Base-by-base conservation (phyloP, 2,888 invertebrate species). In the Keiferia lycopersicella region DNA sequence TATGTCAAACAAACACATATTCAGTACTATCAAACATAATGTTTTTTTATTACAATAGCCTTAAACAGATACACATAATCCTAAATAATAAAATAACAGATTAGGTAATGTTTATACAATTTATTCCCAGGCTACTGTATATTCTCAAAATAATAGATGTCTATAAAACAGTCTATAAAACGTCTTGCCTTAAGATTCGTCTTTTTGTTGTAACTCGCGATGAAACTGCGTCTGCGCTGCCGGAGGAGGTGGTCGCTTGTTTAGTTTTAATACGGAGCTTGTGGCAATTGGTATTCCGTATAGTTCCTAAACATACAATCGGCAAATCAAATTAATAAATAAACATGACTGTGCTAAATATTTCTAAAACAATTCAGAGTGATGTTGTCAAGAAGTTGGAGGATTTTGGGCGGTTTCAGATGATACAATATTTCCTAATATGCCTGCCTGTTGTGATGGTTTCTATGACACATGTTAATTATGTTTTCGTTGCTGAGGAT, bases 391-490 rank as follows among this genome's bases (percentile, higher is more conserved):
- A 66, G 45, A 67, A 74, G 63, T 69, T 85, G 16, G 76, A 79
- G 59, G 73, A 73, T 50, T 88, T 87, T 65, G 84, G 86, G 8
- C 79, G 69, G 70, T 88, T 80, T 75, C 88, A 87, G 70, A 73
- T 71, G 11, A 64, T 79, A 34, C 88, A 88, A 72, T 88, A 82
- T 73, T 66, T 84, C 57, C 73, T 84, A 61, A 75, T 87, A 72
- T 83, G 85, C 74, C 71, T 87, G 34, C 78, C 86, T 1, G 61
- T 87, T 68, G 83, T 64, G 78, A 62, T 83, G 74, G 81, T 86
- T 38, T 81, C 87, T 2, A 88, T 88, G 87, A 80, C 83, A 53
- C 82, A 86, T 66, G 82, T 86, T n/a, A 88, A 88, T 68, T 88
- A 85, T 72, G 79, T 87, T 62, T 87, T 88, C 72, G 85, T 87